Conservation (phyloP, 1,140 invertebrate species). For the Halesus radiatus region DNA sequence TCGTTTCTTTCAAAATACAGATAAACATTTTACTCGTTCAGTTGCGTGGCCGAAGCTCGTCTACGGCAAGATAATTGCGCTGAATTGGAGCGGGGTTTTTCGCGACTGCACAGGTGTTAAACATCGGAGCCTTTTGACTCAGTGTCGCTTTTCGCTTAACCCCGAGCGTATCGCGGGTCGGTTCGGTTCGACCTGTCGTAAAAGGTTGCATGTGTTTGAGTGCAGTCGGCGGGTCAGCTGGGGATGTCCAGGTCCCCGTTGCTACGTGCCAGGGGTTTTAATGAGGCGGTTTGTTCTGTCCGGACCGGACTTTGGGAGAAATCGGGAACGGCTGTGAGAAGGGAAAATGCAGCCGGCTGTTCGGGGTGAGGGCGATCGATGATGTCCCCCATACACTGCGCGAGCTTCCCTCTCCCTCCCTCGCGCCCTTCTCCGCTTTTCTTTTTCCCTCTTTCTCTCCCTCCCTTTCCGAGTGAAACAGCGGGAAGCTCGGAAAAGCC, state of each 20-base stretch:
- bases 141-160: background rate
- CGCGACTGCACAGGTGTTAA: background rate
- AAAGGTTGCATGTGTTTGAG: background rate
- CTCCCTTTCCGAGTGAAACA: background rate
- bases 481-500: background rate
- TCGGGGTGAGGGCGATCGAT: slow-evolving; percentile 30
- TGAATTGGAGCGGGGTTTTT: no score
- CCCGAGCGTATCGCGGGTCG: background rate
- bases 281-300: background rate
- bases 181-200: background rate
- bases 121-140: background rate
- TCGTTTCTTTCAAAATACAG: no score
- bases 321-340: slow-evolving; percentile 17
- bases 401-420: slow-evolving; percentile 22
- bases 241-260: background rate
- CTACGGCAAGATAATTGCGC: no score
- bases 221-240: slow-evolving; percentile 4
- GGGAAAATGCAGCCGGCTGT: slow-evolving; percentile 12
- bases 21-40: no score
- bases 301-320: slow-evolving; percentile 25
- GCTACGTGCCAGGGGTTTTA: slow-evolving; percentile 10
- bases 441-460: slow-evolving; percentile 6
- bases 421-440: background rate
- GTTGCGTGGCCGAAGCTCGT: no score
- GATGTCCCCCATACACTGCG: slow-evolving; percentile 11